Evolutionary conservation across 2,888 invertebrate genomes (phyloP), one percentile per base, ranked within the genome.

Genomic region (Drosophila neotestacea): DNA sequence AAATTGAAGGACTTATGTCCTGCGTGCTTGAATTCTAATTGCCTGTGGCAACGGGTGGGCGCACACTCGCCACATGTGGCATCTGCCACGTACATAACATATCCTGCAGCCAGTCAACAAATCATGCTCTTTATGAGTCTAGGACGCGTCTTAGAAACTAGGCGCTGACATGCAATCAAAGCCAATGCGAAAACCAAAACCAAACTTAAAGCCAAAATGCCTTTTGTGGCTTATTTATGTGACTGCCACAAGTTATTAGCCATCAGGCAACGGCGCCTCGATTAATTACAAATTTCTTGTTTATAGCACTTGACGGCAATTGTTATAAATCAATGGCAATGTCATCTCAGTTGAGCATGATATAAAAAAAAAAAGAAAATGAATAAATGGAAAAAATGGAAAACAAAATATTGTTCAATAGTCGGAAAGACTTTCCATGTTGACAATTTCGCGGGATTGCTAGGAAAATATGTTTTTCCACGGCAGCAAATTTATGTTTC

Each of bases 241-340:
- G 60, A 44, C 63, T 46, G 48, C 34, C 47, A 42, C 41, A 64
- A 70, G 58, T 63, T 74, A 70, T 77, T 44, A 58, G 70, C 66
- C 70, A 66, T 10, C 38, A 56, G 61, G 51, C 65, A 59, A 52
- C 62, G 16, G 41, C 58, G 27, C 46, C 41, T 54, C 75, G 70
- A 67, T 86, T 86, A 86, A 75, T 82, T 73, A 69, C 73, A 77
- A 58, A 71, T 70, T 72, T 79, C 65, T 82, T 68, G 73, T 82
- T 82, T 76, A 79, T 82, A 59, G 69, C 81, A 65, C 76, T 54
- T 60, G 69, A 62, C 55, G 63, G 64, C 64, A 65, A 69, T 80
- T 56, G 50, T 30, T 63, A 88, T 84, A 84, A 84, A 84, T 84
- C 88, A 84, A 88, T 88, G 84, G 86, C 84, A 88, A 83, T 88